These are phyloP conservation scores for Antrozous pallidus DNA, from an alignment of 2,797 vertebrate genomes.

Conservation along the genomic window DNA sequence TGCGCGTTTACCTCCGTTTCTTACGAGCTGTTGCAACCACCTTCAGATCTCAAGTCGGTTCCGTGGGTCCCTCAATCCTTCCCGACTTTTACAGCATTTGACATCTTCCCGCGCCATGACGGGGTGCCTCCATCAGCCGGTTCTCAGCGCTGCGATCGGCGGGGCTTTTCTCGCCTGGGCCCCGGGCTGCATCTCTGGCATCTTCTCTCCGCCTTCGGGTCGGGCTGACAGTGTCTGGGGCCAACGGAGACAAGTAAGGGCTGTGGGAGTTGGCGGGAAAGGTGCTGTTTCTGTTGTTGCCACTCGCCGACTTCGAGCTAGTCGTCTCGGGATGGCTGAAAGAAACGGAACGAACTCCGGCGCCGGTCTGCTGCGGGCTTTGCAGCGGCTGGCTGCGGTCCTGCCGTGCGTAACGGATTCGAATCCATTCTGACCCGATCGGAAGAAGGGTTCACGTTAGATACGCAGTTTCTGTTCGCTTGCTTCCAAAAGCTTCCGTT, in stretches of 20 bases:
- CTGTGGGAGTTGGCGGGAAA: neutral
- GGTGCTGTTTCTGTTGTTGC: neutral
- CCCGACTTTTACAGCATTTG: neutral
- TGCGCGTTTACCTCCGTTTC: constrained; percentile 21
- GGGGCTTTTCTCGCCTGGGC: neutral
- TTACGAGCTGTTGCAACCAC: neutral
- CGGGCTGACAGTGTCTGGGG: neutral
- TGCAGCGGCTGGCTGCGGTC: rapidly evolving
- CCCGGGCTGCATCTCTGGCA: rapidly evolving
- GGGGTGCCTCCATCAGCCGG: neutral
- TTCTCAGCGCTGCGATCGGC: neutral
- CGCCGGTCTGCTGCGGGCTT: neutral
- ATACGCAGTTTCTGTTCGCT: neutral
- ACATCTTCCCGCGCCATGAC: neutral
- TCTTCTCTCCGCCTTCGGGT: neutral
- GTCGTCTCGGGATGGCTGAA: neutral
- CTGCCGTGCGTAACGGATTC: neutral
- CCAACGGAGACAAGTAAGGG: no score
- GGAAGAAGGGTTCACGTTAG: no score
- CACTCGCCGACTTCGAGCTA: neutral
- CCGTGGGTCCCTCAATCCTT: constrained; percentile 41
- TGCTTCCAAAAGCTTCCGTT: neutral
- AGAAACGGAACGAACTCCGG: neutral
- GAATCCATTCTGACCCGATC: no score
- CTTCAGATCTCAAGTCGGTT: neutral